These are phyloP conservation scores for Hephaestus fuliginosus DNA, from an alignment of 2,797 vertebrate species.

Conservation along the genomic window DNA sequence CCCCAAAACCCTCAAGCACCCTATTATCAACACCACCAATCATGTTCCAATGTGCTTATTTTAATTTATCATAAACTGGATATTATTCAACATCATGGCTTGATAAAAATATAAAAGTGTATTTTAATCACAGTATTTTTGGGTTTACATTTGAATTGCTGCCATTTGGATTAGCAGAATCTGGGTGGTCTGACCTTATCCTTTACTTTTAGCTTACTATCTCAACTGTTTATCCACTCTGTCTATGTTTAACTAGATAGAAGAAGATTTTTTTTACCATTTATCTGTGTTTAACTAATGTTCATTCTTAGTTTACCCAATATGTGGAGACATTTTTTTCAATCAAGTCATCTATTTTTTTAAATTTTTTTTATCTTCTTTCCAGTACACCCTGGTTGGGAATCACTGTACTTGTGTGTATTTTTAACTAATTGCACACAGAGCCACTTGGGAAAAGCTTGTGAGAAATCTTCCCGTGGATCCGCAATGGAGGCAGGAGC, in stretches of 20 bases:
- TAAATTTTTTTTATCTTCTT: neutral
- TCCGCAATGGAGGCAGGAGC: slow-evolving; percentile 6
- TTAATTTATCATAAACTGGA: neutral
- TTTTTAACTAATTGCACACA: slow-evolving; percentile 45
- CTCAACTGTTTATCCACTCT: neutral
- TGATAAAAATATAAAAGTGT: neutral
- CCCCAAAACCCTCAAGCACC: neutral
- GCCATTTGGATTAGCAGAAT: neutral
- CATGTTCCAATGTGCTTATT: neutral
- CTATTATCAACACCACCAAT: neutral
- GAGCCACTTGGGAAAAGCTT: slow-evolving; percentile 48
- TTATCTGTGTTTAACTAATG: no score
- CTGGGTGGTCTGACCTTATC: neutral
- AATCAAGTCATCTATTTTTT: neutral
- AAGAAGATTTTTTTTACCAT: no score
- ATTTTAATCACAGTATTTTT: neutral
- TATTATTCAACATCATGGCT: neutral
- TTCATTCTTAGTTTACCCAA: slow-evolving; percentile 5
- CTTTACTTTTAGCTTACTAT: neutral
- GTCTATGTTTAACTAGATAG: no score
- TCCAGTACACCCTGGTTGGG: slow-evolving; percentile 15
- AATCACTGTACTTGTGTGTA: slow-evolving; percentile 48
- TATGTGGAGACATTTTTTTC: neutral
- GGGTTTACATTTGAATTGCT: neutral
- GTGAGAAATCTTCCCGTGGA: slow-evolving; percentile 22